phyloP scores from a whole-genome alignment of 2,113 vertebrate species.

The Casuarius casuarius region DNA sequence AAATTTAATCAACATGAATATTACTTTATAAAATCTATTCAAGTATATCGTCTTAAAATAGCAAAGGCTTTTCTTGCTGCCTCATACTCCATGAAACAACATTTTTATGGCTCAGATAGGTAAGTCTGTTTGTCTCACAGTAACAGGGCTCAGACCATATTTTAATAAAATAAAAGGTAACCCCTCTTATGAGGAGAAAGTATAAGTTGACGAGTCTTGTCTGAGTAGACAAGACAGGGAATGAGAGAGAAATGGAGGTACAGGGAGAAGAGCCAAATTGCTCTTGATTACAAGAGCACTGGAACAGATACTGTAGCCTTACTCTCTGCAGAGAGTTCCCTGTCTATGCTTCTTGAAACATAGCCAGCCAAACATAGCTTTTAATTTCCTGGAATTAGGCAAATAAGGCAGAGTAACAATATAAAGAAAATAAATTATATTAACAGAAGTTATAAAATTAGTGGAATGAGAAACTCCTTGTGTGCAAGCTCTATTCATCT shows the following conservation, averaged over 20 bases:
- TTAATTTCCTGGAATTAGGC: neutral
- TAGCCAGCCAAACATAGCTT: neutral
- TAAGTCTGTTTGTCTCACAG: neutral
- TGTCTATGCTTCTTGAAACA: neutral
- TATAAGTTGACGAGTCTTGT: neutral
- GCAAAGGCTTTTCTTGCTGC: neutral
- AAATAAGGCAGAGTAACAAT: neutral
- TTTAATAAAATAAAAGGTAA: neutral
- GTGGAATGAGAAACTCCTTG: neutral
- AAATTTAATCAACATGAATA: neutral
- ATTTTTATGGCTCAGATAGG: neutral
- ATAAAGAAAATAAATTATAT: neutral
- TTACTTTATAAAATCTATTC: neutral
- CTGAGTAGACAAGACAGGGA: neutral
- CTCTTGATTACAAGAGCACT: neutral
- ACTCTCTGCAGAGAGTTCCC: neutral
- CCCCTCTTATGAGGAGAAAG: neutral
- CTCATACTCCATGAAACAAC: neutral
- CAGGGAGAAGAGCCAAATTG: neutral
- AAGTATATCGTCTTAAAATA: neutral
- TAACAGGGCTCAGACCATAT: neutral
- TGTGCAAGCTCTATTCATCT: neutral
- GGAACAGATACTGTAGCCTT: neutral
- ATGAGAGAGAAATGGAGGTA: neutral
- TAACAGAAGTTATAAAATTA: neutral